Evolutionary conservation across 2,797 vertebrate genomes (phyloP), one percentile per base, ranked within the genome.

Genomic region (Martes flavigula): DNA sequence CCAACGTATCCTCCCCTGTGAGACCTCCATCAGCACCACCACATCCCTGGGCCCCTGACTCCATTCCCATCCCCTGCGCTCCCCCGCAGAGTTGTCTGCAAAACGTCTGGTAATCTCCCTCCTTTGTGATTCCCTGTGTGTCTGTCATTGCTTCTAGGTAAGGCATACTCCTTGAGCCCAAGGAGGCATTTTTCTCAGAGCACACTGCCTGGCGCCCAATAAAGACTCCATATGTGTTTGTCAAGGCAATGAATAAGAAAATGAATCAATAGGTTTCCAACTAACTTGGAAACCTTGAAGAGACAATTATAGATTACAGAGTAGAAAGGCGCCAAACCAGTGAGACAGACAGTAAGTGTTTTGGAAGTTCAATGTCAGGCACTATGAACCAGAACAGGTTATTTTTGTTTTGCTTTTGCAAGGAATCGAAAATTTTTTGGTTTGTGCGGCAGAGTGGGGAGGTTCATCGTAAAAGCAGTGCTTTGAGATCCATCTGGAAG

Each of bases 391-490:
- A 90, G 32, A 89, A 83, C 40, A 62, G 13, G 54, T 51, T 73
- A 35, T 46, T 79, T 96, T 93, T 35, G 13, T 46, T 94, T 77
- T 60, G 77, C 56, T 94, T 96, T 90, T 66, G 79, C 32, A 40
- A 91, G 87, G 38, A 75, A 62, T 51, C 48, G 5, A 13, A 87
- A 87, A 66, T 27, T 82, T 81, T 58, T 81, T 25, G 48, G 58
- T 56, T 70, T 94, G 56, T 9, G 15, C 18, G 64, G 68, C 2
- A 4, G 82, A 32, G 23, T 25, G 32, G 32, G 23, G 89, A n/a
- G 25, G 51, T 5, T 40, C 13, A 6, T 38, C 62, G 38, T 18
- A 89, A 95, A 75, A 75, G 58, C 32, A 40, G 10, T 5, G 68
- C 68, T 93, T 82, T 32, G 32, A 92, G 81, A 79, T 43, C 38